Evolutionary conservation across 2,797 vertebrate species (phyloP).

Genomic region (Lophura swinhoii): DNA sequence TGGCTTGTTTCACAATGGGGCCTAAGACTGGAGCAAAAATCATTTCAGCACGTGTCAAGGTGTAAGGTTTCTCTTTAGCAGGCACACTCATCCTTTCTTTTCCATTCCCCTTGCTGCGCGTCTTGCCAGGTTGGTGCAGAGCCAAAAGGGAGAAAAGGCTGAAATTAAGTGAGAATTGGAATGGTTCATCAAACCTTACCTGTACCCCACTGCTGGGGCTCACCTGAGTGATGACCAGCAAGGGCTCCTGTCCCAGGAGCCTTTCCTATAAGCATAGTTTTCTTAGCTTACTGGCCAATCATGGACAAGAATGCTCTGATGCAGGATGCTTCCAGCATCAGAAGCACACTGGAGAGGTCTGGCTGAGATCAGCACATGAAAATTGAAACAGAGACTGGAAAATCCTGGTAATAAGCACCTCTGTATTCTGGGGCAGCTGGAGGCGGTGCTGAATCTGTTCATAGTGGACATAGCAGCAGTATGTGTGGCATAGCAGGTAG

Average conservation of each 20-base stretch:
- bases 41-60: background rate
- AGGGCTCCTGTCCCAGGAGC: background rate
- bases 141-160: background rate
- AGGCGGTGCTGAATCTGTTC: background rate
- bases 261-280: background rate
- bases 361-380: background rate
- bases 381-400: background rate
- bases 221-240: background rate
- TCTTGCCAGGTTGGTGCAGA: slow-evolving; percentile 4
- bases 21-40: background rate
- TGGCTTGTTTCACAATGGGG: background rate
- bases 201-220: background rate
- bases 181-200: background rate
- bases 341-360: background rate
- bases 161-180: slow-evolving; percentile 20
- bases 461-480: slow-evolving; percentile 31
- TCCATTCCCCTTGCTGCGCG: background rate
- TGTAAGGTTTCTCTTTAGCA: background rate
- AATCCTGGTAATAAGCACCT: background rate
- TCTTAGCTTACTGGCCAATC: background rate
- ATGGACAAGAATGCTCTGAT: background rate
- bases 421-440: background rate
- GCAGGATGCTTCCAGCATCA: background rate
- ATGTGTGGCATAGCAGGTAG: slow-evolving; percentile 29
- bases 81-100: background rate